Base-by-base conservation (phyloP, 2,888 invertebrate species). In the Aphodius sticticus region DNA sequence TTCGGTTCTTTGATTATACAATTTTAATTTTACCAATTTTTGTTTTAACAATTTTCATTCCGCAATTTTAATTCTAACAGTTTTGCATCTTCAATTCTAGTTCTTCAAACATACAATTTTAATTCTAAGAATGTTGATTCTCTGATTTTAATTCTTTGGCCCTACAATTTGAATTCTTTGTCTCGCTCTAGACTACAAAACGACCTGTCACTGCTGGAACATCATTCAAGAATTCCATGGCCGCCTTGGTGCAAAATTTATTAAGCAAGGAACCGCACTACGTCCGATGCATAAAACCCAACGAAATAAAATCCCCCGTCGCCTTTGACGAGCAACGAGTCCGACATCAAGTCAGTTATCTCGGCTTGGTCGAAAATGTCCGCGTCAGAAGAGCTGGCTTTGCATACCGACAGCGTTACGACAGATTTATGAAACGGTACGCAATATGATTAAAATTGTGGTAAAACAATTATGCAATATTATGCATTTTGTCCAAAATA, bases 251-350 rank as follows among this genome's bases (percentile, higher is more conserved):
- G 69, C 91, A 94, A 78, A 98, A 97, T 70, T 91, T 99, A 83
- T 93, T 95, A 72, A 95, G 94, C 88, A 99, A 98, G 91, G 97
- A 97, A 88, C 98, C 98, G 0, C 97, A 97, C 91, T 99, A 99
- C 90, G 96, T 99, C 82, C 94, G 99, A 80, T 99, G 99, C 89
- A 95, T 99, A 86, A 99, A 99, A 87, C 99, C 99, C 36, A 99
- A 99, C 90, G 97, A 98, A 85, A 92, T 96, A 77, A 99, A 99
- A 91, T 95, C 96, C 69, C 94, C 98, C 0, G 92, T 92, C 69
- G 91, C 93, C 70, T 98, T 99, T 90, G 97, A 99, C 88, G 93
- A 95, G 14, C 94, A 96, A 87, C 92, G 97, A 85, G 92, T 92
- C 0, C 90, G 90, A 3, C 95, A 95, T 89, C 95, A 95, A 87